Evolutionary conservation across 2,888 invertebrate species (phyloP), one percentile per base, ranked within the genome.

Genomic region (Drosophila borealis): DNA sequence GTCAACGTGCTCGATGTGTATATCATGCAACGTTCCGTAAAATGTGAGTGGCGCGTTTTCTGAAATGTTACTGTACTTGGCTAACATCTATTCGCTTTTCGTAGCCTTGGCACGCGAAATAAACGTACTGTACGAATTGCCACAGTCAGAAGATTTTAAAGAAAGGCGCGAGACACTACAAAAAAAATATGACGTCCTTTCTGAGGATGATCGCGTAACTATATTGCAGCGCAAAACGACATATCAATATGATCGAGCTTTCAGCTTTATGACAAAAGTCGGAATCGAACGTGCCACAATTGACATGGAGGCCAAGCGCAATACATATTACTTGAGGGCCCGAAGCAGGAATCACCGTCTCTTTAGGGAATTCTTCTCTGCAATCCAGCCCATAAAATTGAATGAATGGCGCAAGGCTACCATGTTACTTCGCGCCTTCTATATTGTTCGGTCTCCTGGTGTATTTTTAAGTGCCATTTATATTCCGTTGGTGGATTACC

Each of bases 401-500:
- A 19, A 36, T 0, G 70, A 74, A n/a, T 89, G 89, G 89, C 25
- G 21, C 0, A 10, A 33, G 0, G 44, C 62, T 0, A 34, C 53
- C 25, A 21, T 53, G 14, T 11, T 61, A 3, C 11, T 33, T 1
- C 76, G 69, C 5, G 8, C 57, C 3, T 46, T 66, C 4, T 41
- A 67, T 17, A n/a, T 81, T 0, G 10, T 68, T 5, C 80, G 74
- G 14, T 49, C 60, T 0, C 89, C 89, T 0, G 49, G 75, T 5
- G 53, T 54, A 0, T 36, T 83, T 4, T 0, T 74, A 0, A 59
- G 86, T 49, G 53, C 48, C 0, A 5, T 78, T 0, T 66, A 78
- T 8, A 80, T 90, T 33, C 89, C 89, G 0, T 41, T 76, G 6
- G 84, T 89, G 3, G 76, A 89, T 33, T 87, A 83, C 48, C 82